phyloP scores from a whole-genome alignment of 2,888 invertebrate species.

The Xylota sylvarum region DNA sequence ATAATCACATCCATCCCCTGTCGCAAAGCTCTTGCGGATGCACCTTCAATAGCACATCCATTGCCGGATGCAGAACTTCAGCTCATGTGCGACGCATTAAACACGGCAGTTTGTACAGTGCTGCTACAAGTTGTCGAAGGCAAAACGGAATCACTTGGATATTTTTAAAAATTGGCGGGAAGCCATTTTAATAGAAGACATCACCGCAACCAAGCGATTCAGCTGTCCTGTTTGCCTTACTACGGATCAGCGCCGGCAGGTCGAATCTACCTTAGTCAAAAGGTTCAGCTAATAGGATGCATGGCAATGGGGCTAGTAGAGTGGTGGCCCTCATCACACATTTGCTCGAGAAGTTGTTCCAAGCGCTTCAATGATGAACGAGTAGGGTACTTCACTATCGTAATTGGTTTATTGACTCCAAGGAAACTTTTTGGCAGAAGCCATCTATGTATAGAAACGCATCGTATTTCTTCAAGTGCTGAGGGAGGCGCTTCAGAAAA shows the following conservation, averaged over 20 bases:
- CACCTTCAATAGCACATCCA: constrained; percentile 29
- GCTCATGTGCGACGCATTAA: constrained; percentile 29
- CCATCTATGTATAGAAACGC: not conserved
- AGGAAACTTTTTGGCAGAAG: constrained; percentile 8
- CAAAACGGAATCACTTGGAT: not conserved
- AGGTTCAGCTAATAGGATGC: constrained; percentile 78
- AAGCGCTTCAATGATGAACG: constrained; percentile 24
- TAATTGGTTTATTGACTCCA: constrained; percentile 7
- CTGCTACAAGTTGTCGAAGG: not conserved
- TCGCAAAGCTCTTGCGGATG: constrained; percentile 44
- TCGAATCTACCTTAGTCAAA: constrained; percentile 80
- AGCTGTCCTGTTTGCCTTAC: no score
- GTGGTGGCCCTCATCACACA: constrained; percentile 79
- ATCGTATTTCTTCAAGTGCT: constrained; percentile 1
- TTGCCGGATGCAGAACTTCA: constrained; percentile 6
- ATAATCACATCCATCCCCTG: no score
- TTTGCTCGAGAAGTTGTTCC: constrained; percentile 78
- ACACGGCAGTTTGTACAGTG: constrained; percentile 33
- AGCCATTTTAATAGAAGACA: not conserved
- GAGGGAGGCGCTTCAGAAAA: not conserved
- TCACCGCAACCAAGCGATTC: no score
- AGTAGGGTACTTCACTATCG: not conserved
- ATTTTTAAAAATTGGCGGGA: not conserved
- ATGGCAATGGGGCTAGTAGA: constrained; percentile 83
- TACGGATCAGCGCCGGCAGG: constrained; percentile 82